A percentile compares a stretch with the other conserved stretches of the same genome.
phyloP scores from a whole-genome alignment of 2,888 invertebrate genomes.

The Andrena trimmerana region DNA sequence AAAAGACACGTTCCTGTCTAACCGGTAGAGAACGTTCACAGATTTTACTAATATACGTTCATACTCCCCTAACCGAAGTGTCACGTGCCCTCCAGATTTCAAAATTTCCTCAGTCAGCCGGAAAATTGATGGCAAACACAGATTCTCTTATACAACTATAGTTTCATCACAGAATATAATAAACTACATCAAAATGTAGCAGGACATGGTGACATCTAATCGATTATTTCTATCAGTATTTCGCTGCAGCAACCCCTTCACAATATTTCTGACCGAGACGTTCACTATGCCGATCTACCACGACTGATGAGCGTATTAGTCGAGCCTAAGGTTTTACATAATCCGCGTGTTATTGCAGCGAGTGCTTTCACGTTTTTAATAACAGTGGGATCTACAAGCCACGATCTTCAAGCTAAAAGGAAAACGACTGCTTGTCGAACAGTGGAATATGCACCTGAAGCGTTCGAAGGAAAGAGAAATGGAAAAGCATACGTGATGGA shows the following conservation, averaged over 20 bases:
- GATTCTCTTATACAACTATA: not conserved
- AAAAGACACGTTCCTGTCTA: constrained; percentile 52
- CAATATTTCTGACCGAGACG: not conserved
- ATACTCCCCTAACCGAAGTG: constrained; percentile 13
- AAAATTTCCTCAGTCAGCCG: not conserved
- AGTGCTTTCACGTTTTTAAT: constrained; percentile 16
- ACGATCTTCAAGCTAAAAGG: not conserved
- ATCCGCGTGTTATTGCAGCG: not conserved
- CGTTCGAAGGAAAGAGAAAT: constrained; percentile 17
- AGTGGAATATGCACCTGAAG: not conserved
- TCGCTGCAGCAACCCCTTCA: no score
- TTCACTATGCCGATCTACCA: not conserved
- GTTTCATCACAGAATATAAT: no score
- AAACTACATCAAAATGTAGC: no score
- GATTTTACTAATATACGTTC: constrained; percentile 26
- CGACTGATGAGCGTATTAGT: not conserved
- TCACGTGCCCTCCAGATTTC: constrained; percentile 17
- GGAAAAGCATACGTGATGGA: constrained; percentile 26
- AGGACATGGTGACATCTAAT: no score
- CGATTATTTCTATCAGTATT: no score
- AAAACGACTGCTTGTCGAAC: constrained; percentile 1
- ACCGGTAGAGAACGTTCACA: constrained; percentile 45
- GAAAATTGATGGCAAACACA: not conserved
- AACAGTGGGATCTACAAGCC: not conserved
- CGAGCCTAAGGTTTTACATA: constrained; percentile 6